These are phyloP conservation scores for Dorcus parallelipipedus DNA, from an alignment of 2,888 invertebrate species.

Conservation along the genomic window DNA sequence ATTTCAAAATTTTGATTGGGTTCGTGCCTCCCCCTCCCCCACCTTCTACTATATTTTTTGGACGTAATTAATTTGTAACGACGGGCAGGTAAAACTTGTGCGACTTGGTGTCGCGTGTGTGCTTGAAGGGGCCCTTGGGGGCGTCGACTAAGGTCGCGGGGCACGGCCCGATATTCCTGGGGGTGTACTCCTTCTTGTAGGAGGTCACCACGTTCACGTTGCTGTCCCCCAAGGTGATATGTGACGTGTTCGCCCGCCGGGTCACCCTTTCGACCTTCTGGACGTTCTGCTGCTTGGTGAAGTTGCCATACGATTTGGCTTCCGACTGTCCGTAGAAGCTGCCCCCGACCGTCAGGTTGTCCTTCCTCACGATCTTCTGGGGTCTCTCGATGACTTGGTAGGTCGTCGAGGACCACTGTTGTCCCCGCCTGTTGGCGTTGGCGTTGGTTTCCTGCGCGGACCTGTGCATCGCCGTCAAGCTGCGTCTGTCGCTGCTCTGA, in stretches of 20 bases:
- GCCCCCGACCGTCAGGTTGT: conserved; percentile 69
- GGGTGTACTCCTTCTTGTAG: conserved; percentile 75
- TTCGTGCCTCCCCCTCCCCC: too few species aligned
- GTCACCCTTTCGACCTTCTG: conserved; percentile 59
- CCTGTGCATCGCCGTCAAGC: conserved; percentile 75
- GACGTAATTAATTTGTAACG: conserved; percentile 47
- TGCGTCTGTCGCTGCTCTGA: conserved; percentile 69
- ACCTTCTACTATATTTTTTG: neutral
- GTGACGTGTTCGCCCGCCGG: conserved; percentile 67
- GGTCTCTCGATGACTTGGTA: conserved; percentile 58
- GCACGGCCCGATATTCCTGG: conserved; percentile 70
- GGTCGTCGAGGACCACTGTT: conserved; percentile 49
- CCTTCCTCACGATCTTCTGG: conserved; percentile 58
- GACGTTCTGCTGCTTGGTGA: conserved; percentile 51
- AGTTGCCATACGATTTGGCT: conserved; percentile 66
- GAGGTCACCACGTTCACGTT: conserved; percentile 58
- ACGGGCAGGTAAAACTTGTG: conserved; percentile 80
- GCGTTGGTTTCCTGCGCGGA: conserved; percentile 53
- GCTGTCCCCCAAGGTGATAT: conserved; percentile 71
- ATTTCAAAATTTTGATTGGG: too few species aligned
- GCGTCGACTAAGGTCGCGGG: conserved; percentile 75
- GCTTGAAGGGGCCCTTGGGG: conserved; percentile 74
- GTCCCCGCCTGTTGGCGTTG: conserved; percentile 49
- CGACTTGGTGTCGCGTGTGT: conserved; percentile 78
- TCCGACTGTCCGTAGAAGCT: conserved; percentile 73